phyloP scores from a whole-genome alignment of 2,888 invertebrate species.

The Trichogramma dendrolimi region DNA sequence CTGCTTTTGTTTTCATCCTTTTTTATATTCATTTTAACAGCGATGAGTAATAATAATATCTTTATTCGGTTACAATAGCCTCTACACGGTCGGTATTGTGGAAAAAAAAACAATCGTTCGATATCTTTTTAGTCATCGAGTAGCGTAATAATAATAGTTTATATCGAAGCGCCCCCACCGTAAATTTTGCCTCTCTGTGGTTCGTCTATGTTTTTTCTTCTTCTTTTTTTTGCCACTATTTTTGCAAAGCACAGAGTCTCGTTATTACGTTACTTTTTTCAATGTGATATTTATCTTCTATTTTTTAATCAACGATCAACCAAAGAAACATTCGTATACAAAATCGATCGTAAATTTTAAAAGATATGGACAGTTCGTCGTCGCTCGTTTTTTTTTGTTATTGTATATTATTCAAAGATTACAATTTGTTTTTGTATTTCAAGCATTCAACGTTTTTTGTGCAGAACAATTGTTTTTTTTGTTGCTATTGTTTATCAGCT shows the following conservation, averaged over 20 bases:
- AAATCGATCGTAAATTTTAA: conserved; percentile 15
- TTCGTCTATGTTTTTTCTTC: conserved; percentile 2
- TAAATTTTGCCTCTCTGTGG: too few relatives aligned
- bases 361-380: conserved; percentile 12
- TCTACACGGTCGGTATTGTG: too few relatives aligned
- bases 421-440: too few relatives aligned
- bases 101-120: too few relatives aligned
- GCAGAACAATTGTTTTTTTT: conserved; percentile 41
- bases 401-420: too few relatives aligned
- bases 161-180: too few relatives aligned
- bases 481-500: conserved; percentile 37
- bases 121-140: too few relatives aligned
- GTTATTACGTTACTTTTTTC: conserved; percentile 16
- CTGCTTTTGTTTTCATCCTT: too few relatives aligned
- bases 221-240: not conserved
- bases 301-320: conserved; percentile 23
- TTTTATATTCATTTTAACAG: too few relatives aligned
- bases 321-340: conserved; percentile 23
- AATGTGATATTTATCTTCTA: not conserved
- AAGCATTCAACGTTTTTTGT: conserved; percentile 37
- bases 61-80: too few relatives aligned
- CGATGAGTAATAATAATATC: too few relatives aligned
- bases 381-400: not conserved
- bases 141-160: too few relatives aligned
- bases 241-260: not conserved